phyloP scores from a whole-genome alignment of 1,140 invertebrate genomes.

The Drosophila sturtevanti region DNA sequence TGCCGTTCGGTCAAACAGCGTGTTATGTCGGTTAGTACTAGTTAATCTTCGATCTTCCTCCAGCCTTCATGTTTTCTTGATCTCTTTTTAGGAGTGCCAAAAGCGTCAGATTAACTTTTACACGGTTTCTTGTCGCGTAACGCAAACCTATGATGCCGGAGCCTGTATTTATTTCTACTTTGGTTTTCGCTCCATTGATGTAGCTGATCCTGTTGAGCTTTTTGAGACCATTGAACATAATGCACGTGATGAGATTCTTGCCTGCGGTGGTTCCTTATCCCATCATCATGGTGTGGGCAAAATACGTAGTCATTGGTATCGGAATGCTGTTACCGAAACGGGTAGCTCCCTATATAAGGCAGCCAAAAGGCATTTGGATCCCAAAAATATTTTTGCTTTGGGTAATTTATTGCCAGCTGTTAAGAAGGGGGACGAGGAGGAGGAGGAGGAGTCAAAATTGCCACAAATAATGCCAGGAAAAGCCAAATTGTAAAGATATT shows the following conservation, averaged over 20 bases:
- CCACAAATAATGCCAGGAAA: constrained; percentile 32
- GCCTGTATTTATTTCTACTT: constrained; percentile 99
- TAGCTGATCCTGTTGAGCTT: constrained; percentile 88
- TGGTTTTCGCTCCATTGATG: constrained; percentile 91
- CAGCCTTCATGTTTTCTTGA: too few relatives aligned
- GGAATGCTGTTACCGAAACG: constrained; percentile 88
- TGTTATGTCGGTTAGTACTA: constrained; percentile 83
- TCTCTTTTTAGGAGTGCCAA: constrained; percentile 86
- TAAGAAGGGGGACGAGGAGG: too few relatives aligned
- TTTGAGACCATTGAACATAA: constrained; percentile 93
- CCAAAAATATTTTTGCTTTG: constrained; percentile 95
- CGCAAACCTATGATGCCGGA: constrained; percentile 97
- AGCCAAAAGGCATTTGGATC: constrained; percentile 94
- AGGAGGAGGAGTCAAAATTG: constrained; percentile 14
- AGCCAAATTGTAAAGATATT: constrained; percentile 67
- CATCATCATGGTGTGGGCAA: constrained; percentile 99
- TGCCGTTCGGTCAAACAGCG: constrained; percentile 95
- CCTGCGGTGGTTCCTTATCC: constrained; percentile 94
- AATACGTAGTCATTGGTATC: constrained; percentile 93
- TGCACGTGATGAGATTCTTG: constrained; percentile 96
- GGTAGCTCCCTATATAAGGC: constrained; percentile 90
- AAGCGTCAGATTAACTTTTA: constrained; percentile 85
- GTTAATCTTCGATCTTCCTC: neutral
- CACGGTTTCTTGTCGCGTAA: constrained; percentile 92
- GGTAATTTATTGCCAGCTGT: constrained; percentile 87